Evolutionary conservation across 2,113 vertebrate genomes (phyloP).

Genomic region (Cavia aperea): DNA sequence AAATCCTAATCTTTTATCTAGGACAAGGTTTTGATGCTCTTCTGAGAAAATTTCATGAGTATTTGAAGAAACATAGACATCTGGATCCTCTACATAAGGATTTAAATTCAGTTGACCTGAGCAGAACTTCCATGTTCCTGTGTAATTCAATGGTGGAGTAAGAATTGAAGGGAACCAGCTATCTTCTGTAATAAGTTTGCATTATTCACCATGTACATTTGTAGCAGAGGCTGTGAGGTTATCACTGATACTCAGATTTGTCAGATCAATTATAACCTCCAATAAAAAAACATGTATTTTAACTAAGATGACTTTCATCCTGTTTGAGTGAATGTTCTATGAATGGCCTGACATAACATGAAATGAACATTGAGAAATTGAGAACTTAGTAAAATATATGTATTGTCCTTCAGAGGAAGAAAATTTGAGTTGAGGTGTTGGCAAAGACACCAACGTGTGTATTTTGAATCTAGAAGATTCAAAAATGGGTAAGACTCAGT

Average conservation of each 20-base stretch:
- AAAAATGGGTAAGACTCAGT: too few relatives aligned
- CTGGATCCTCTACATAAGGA: not conserved
- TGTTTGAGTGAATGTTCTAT: too few relatives aligned
- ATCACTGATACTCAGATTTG: too few relatives aligned
- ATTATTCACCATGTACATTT: too few relatives aligned
- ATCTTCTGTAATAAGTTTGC: too few relatives aligned
- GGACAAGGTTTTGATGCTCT: not conserved
- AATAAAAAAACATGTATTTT: too few relatives aligned
- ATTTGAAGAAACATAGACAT: not conserved
- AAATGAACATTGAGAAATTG: not conserved
- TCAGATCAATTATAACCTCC: too few relatives aligned
- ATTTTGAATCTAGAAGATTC: too few relatives aligned
- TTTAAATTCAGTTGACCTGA: not conserved
- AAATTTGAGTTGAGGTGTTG: not conserved
- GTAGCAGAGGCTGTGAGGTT: too few relatives aligned
- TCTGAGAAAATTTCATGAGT: not conserved
- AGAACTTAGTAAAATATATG: not conserved
- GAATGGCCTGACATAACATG: too few relatives aligned
- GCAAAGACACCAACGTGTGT: not conserved
- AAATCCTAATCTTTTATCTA: not conserved
- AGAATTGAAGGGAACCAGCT: too few relatives aligned
- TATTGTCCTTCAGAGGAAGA: not conserved
- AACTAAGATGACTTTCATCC: too few relatives aligned
- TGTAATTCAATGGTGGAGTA: not conserved
- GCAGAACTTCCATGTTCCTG: not conserved